These are phyloP conservation scores for Eubucco bourcierii DNA, from an alignment of 2,113 vertebrate species.

Conservation along the genomic window DNA sequence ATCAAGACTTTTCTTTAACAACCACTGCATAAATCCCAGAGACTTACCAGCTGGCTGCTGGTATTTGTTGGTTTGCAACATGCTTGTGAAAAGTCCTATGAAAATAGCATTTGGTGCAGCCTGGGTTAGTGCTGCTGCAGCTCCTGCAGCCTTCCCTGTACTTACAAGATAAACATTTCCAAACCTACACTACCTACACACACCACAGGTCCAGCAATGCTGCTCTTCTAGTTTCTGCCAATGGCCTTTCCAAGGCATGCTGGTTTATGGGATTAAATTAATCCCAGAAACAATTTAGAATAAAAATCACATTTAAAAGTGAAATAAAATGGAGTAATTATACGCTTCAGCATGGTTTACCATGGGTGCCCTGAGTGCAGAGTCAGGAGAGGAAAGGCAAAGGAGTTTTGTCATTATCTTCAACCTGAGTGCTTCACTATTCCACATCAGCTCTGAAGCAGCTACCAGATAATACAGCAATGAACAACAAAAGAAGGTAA, in stretches of 20 bases:
- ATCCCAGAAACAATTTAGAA: not conserved
- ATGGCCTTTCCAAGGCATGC: not conserved
- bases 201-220: not conserved
- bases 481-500: not conserved
- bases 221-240: not conserved
- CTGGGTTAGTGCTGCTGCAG: not conserved
- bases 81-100: not conserved
- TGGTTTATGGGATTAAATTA: not conserved
- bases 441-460: not conserved
- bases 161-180: not conserved
- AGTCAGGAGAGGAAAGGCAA: not conserved
- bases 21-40: not conserved
- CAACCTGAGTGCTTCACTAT: not conserved
- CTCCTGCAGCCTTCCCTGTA: not conserved
- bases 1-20: not conserved
- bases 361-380: not conserved
- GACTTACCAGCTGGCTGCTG: not conserved
- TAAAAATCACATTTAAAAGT: not conserved
- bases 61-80: not conserved
- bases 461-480: not conserved
- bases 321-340: not conserved
- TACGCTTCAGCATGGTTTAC: not conserved
- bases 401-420: not conserved
- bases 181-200: not conserved
- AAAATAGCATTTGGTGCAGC: not conserved